Percentiles rank a stretch among this genome's conserved stretches.
Conservation (phyloP, 2,888 invertebrate genomes). For the Psylliodes chrysocephalus region DNA sequence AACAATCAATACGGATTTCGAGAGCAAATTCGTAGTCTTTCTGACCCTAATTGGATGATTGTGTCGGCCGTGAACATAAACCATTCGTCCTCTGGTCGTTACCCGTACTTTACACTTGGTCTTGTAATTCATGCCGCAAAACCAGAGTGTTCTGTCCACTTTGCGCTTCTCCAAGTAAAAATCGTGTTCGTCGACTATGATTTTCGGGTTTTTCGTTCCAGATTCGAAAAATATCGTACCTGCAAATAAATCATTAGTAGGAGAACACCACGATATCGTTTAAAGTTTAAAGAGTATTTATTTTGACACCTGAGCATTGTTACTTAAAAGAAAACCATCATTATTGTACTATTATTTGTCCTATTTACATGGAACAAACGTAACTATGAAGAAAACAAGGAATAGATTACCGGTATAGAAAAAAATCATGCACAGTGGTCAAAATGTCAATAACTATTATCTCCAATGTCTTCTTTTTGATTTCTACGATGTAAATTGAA, state of each 20-base stretch:
- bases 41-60: constrained; percentile 38
- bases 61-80: constrained; percentile 40
- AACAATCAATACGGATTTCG: constrained; percentile 45
- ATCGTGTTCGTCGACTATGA: constrained; percentile 48
- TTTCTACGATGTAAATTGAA: too few species aligned
- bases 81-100: constrained; percentile 41
- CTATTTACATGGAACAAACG: too few species aligned
- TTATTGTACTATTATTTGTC: too few species aligned
- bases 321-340: too few species aligned
- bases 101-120: constrained; percentile 45
- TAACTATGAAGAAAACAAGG: too few species aligned
- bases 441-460: too few species aligned
- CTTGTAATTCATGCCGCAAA: constrained; percentile 46
- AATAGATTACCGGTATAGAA: too few species aligned
- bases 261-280: too few species aligned
- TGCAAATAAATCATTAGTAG: constrained; percentile 32
- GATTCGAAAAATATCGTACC: constrained; percentile 45
- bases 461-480: too few species aligned
- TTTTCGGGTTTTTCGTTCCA: constrained; percentile 51
- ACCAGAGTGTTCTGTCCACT: constrained; percentile 45
- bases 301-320: too few species aligned
- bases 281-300: too few species aligned
- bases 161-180: constrained; percentile 45
- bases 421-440: too few species aligned
- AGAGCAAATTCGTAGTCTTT: constrained; percentile 38